Evolutionary conservation across 2,797 vertebrate species (phyloP).

Genomic region (Macroramphosus scolopax): DNA sequence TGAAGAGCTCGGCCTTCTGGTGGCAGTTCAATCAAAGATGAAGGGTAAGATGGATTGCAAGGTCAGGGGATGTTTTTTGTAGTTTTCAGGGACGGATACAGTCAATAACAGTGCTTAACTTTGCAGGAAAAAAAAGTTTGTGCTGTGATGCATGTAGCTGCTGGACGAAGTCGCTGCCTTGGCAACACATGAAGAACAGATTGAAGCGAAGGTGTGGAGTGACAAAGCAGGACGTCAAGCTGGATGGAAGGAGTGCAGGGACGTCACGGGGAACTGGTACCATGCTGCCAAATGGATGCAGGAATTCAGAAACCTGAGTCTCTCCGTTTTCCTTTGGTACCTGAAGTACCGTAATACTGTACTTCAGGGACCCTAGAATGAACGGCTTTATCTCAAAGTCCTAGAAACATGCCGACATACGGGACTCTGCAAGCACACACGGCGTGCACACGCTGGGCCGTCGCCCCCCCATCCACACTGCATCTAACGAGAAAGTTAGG

Average conservation of each 20-base stretch:
- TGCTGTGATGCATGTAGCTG: too few relatives aligned
- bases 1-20: slow-evolving; percentile 3
- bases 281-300: too few relatives aligned
- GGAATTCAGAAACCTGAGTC: too few relatives aligned
- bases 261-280: too few relatives aligned
- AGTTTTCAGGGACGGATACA: too few relatives aligned
- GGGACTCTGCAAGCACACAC: slow-evolving; percentile 12
- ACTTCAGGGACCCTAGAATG: slow-evolving; percentile 48
- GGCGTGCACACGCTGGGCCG: slow-evolving; percentile 20
- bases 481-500: slow-evolving; percentile 50
- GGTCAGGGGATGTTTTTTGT: too few relatives aligned
- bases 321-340: too few relatives aligned
- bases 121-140: too few relatives aligned
- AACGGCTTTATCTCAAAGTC: slow-evolving; percentile 50
- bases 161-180: neutral
- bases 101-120: too few relatives aligned
- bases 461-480: slow-evolving; percentile 16
- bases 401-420: slow-evolving; percentile 4
- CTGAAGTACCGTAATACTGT: too few relatives aligned
- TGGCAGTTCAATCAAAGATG: slow-evolving; percentile 19
- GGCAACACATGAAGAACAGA: slow-evolving; percentile 11
- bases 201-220: neutral
- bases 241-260: slow-evolving; percentile 12
- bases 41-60: slow-evolving; percentile 6
- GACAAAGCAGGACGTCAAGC: neutral